Percentiles rank a stretch among this genome's conserved stretches.
These are phyloP conservation scores for Onchidella celtica DNA, from an alignment of 2,888 invertebrate species.

Conservation along the genomic window DNA sequence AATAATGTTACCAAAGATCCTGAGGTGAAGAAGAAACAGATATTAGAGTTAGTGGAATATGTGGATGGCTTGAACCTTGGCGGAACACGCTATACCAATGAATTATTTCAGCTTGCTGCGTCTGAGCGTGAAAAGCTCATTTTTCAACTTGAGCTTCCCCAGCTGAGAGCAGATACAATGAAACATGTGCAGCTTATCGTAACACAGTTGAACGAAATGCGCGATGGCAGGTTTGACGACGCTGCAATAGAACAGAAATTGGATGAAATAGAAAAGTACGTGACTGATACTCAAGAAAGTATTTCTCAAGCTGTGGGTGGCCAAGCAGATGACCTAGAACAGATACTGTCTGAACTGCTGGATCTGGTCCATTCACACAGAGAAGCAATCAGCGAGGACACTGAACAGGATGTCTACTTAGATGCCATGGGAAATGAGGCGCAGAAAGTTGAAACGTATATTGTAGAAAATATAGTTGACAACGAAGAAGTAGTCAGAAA, in stretches of 20 bases:
- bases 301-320: constrained; percentile 34
- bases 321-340: constrained; percentile 31
- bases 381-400: neutral
- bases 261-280: constrained; percentile 3
- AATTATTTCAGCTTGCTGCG: constrained; percentile 32
- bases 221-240: no score
- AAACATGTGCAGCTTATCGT: constrained; percentile 28
- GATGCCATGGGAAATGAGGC: neutral
- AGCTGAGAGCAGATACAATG: constrained; percentile 22
- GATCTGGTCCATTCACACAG: constrained; percentile 15
- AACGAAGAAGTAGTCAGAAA: neutral
- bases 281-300: constrained; percentile 11
- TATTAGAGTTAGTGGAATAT: constrained; percentile 12
- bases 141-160: constrained; percentile 11
- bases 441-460: neutral
- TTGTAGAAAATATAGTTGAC: constrained; percentile 14
- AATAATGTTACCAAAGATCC: constrained; percentile 26
- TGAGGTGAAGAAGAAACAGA: constrained; percentile 19
- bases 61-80: constrained; percentile 19
- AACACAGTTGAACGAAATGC: neutral
- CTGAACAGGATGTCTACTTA: neutral
- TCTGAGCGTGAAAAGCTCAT: constrained; percentile 7
- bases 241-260: constrained; percentile 19
- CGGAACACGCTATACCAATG: constrained; percentile 44
- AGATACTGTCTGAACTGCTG: constrained; percentile 38